These are phyloP conservation scores for Troides oblongomaculatus DNA, from an alignment of 2,888 invertebrate genomes.

Conservation along the genomic window DNA sequence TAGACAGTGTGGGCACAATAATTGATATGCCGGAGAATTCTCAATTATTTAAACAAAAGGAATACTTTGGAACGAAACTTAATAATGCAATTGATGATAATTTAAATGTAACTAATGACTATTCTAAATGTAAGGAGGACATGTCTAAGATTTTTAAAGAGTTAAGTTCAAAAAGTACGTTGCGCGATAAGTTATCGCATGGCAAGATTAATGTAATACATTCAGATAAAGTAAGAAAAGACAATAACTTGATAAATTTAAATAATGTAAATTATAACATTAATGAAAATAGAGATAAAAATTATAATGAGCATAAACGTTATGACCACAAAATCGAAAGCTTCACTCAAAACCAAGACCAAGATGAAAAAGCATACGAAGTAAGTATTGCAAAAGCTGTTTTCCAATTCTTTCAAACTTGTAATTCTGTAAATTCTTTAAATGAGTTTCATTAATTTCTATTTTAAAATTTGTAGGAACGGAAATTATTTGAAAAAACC, in stretches of 20 bases:
- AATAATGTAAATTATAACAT: background rate
- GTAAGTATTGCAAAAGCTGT: background rate
- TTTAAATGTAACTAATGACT: background rate
- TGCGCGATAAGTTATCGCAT: background rate
- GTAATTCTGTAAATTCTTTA: too few relatives aligned
- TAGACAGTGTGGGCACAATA: background rate
- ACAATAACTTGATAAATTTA: background rate
- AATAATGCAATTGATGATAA: background rate
- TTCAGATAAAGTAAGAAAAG: background rate
- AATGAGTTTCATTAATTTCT: background rate
- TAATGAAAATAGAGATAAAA: background rate
- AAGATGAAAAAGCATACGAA: background rate
- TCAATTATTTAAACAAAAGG: background rate
- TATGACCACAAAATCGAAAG: conserved; percentile 5
- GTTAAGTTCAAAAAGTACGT: background rate
- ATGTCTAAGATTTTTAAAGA: conserved; percentile 2
- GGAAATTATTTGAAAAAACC: background rate
- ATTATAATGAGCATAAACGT: background rate
- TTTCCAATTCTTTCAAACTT: too few relatives aligned
- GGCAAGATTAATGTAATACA: background rate
- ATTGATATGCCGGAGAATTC: background rate
- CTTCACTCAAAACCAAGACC: conserved; percentile 1
- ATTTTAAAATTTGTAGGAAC: background rate
- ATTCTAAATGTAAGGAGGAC: background rate
- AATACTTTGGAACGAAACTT: background rate